A percentile compares a stretch with the other conserved stretches of the same genome.
Conservation (phyloP, 2,797 vertebrate genomes). For the Anableps anableps region DNA sequence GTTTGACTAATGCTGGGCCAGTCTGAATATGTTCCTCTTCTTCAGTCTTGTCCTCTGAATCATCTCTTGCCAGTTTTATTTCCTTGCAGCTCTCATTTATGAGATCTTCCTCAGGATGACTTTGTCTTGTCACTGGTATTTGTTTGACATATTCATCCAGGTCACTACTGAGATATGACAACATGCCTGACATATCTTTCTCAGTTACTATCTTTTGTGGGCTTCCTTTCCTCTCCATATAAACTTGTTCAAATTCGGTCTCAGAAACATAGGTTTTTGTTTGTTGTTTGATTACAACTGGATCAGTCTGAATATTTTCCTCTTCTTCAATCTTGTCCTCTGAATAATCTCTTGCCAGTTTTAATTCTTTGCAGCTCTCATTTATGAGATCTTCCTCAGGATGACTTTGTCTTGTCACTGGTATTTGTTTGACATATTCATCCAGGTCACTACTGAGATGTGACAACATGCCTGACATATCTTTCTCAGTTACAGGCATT, state of each 20-base stretch:
- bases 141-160: background rate
- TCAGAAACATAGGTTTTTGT: background rate
- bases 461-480: constrained; percentile 58
- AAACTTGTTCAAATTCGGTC: constrained; percentile 36
- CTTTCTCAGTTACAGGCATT: constrained; percentile 21
- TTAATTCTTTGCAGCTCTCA: background rate
- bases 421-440: constrained; percentile 27
- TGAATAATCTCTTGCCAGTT: background rate
- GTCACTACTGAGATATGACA: background rate
- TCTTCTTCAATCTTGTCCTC: background rate
- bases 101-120: background rate
- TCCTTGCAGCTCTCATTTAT: constrained; percentile 1
- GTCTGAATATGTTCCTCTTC: background rate
- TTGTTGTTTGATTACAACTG: background rate
- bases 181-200: background rate
- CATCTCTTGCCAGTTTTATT: background rate
- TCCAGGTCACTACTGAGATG: constrained; percentile 53
- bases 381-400: background rate
- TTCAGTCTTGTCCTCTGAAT: background rate
- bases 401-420: constrained; percentile 3
- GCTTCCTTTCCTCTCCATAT: background rate
- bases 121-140: background rate
- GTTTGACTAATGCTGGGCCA: background rate
- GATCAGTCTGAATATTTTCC: background rate
- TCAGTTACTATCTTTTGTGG: background rate